Evolutionary conservation across 2,888 invertebrate genomes (phyloP), one percentile per base, ranked within the genome.

Genomic region (Alloplasta piceator): DNA sequence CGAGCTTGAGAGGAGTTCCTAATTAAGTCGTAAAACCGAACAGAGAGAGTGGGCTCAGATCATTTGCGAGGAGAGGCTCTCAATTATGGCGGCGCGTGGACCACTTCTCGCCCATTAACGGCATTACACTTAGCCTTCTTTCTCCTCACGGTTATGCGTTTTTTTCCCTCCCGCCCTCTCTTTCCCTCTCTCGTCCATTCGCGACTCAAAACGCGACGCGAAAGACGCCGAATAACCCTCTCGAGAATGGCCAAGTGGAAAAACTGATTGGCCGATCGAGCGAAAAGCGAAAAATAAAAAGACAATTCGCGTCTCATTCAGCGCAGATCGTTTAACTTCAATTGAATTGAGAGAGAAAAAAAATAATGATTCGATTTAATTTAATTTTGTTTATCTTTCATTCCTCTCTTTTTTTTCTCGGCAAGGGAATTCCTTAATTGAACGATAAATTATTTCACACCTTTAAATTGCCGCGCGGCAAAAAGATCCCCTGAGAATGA

Each of bases 41-140:
- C 41, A 56, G 61, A 71, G 52, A 52, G 52, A 52, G 14, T 52
- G 55, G 38, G 38, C 61, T 76, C 61, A 76, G 52, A 67, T 80
- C 80, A 50, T 68, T 68, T 67, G 66, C 55, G 71, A 48, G 60
- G 36, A 41, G 67, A 71, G 73, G 63, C 73, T 64, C 56, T 80
- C 80, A 76, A 80, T 80, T 76, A 76, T 80, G 80, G 71, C 46
- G 48, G 75, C 70, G 66, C 56, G 72, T 76, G 80, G 72, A 80
- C 80, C 80, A 80, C 76, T 80, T 80, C 67, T 76, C 76, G 63
- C 66, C 80, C 80, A 80, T 80, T 76, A 80, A 80, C 71, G 80
- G 66, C 72, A 72, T 76, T 71, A 76, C 72, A 67, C 67, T 56
- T 56, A 63, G 71, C 66, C 58, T 52, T 74, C 72, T 67, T 72